Conservation (phyloP, 2,888 invertebrate genomes). For the Spatulosminthurus flaviceps region DNA sequence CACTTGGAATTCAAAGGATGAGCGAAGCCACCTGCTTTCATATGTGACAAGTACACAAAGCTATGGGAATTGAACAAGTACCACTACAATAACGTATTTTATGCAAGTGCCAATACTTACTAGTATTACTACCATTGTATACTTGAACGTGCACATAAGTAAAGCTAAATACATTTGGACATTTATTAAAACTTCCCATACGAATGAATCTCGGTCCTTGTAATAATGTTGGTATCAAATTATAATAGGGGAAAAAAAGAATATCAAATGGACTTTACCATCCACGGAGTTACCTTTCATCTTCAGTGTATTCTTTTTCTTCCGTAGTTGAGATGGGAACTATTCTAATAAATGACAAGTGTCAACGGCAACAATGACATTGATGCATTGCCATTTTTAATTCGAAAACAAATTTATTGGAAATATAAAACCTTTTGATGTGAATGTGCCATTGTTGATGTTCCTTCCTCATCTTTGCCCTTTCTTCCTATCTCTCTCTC, state of each 20-base stretch:
- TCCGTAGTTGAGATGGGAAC: background rate
- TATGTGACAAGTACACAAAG: background rate
- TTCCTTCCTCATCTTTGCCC: background rate
- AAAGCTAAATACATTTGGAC: no score
- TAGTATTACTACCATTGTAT: no score
- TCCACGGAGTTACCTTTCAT: background rate
- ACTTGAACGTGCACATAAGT: no score
- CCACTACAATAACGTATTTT: no score
- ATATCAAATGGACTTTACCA: no score
- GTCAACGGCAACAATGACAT: slow-evolving; percentile 37
- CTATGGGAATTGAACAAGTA: no score
- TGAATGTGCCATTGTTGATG: slow-evolving; percentile 11
- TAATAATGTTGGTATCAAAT: no score
- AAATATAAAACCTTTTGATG: slow-evolving; percentile 16
- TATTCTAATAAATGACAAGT: slow-evolving; percentile 26
- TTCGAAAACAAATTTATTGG: slow-evolving; percentile 24
- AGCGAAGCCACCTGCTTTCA: background rate
- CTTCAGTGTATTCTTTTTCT: background rate
- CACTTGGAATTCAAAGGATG: background rate
- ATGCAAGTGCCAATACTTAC: no score
- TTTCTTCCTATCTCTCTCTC: background rate
- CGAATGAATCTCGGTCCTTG: no score
- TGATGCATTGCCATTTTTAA: slow-evolving; percentile 31
- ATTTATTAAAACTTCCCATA: no score
- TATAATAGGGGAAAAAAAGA: no score